Evolutionary conservation across 2,797 vertebrate species (phyloP), one percentile per base, ranked within the genome.

Genomic region (Girardinus metallicus): DNA sequence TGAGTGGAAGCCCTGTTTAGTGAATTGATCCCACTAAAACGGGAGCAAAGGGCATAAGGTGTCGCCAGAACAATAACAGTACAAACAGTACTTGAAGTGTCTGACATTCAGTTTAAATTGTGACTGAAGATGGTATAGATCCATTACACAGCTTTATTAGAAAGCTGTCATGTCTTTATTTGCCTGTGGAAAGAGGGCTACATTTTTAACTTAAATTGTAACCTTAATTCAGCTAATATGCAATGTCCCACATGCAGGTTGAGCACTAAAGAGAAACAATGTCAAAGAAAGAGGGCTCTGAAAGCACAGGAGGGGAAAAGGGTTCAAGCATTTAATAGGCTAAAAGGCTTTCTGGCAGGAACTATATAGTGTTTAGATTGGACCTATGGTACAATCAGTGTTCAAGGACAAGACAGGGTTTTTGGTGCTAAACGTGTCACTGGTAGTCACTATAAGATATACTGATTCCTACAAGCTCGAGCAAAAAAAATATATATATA

Each of bases 321-420:
- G 79, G 74, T 81, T 82, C 81, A 86, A 91, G 83, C 41, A 47
- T 79, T 44, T 92, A 91, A 93, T 91, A 89, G 87, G 82, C 86
- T 91, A 84, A 94, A 85, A 93, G 90, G 89, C 85, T 90, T 92
- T 90, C 90, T 93, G 90, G 90, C 84, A 90, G 82, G 79, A 89
- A 82, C 81, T 82, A 83, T 89, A 84, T 80, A 77, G 89, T 85
- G 88, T 90, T 90, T 86, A 90, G 91, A 92, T 92, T 87, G 87
- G 80, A 66, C 84, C 81, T 66, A 77, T 66, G 89, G 79, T 84
- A 64, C 91, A 91, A 93, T 93, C 92, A 93, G 76, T 85, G 89
- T 77, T 92, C 90, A 93, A 95, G 93, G 94, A 91, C 93, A 75
- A 74, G 84, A 74, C 77, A 83, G 85, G 85, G 74, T 72, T 93